phyloP scores from a whole-genome alignment of 1,140 invertebrate species.

The Brachionus calyciflorus region DNA sequence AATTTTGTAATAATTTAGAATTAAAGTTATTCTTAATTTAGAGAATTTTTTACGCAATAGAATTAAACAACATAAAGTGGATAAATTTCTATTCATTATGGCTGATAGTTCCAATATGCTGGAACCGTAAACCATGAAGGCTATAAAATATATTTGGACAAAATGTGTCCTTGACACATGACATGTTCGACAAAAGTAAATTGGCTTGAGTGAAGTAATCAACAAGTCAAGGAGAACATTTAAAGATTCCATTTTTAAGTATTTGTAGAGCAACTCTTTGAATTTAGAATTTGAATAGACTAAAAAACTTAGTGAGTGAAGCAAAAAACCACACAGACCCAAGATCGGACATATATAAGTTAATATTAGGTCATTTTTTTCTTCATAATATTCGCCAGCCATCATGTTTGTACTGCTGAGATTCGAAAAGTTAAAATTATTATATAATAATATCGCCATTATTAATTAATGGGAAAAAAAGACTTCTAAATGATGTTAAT shows the following conservation, averaged over 20 bases:
- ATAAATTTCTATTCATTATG: neutral
- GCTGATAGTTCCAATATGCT: conserved; percentile 15
- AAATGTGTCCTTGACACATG: neutral
- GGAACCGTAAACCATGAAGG: neutral
- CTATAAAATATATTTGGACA: neutral
- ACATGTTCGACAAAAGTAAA: neutral
- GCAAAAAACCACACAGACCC: neutral
- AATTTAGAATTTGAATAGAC: neutral
- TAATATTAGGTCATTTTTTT: neutral
- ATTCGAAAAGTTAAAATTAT: no score
- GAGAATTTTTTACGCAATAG: neutral
- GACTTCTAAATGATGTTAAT: no score
- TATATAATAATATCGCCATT: no score
- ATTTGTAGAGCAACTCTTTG: neutral
- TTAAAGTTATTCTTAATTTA: neutral
- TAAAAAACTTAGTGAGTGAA: neutral
- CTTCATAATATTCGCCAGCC: neutral
- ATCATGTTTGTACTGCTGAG: neutral
- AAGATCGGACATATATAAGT: neutral
- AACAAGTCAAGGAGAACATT: neutral
- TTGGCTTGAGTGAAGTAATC: neutral
- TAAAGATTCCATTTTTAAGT: neutral
- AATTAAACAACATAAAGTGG: neutral
- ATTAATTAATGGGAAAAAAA: no score
- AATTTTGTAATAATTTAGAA: conserved; percentile 1